A percentile compares a stretch with the other conserved stretches of the same genome.
phyloP scores from a whole-genome alignment of 1,140 invertebrate genomes.

The Diachasmimorpha longicaudata region DNA sequence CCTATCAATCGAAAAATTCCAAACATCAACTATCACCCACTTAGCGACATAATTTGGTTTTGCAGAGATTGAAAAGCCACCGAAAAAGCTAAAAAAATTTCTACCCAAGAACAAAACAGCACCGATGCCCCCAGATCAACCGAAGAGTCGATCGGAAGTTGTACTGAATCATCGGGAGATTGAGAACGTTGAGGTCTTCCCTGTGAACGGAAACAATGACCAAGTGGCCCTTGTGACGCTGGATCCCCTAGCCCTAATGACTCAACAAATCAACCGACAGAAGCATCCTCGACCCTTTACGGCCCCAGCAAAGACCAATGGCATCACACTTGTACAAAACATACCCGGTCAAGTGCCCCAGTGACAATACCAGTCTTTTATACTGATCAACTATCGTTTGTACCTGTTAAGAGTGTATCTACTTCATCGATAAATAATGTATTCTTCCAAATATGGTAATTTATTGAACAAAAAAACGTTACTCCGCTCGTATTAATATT shows the following conservation, averaged over 20 bases:
- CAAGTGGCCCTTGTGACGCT: constrained; percentile 26
- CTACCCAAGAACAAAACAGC: constrained; percentile 45
- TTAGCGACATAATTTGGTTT: not conserved
- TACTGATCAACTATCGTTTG: not conserved
- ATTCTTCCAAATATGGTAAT: not conserved
- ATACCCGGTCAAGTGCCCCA: constrained; percentile 47
- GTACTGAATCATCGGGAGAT: constrained; percentile 9
- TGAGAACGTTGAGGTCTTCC: constrained; percentile 14
- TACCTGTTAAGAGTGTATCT: not conserved
- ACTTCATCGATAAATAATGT: not conserved
- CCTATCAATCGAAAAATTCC: no score
- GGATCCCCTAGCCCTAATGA: constrained; percentile 30
- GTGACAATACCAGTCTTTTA: constrained; percentile 7
- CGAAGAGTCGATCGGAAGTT: constrained; percentile 30
- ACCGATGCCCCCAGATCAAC: constrained; percentile 33
- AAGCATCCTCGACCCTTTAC: constrained; percentile 38
- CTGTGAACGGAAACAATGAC: constrained; percentile 20
- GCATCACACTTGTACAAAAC: constrained; percentile 30
- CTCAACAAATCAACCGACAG: not conserved
- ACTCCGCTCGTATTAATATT: not conserved
- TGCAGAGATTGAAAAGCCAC: constrained; percentile 17
- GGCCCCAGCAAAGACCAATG: constrained; percentile 37
- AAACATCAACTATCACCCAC: no score
- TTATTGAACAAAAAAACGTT: not conserved
- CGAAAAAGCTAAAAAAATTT: constrained; percentile 29